Percentiles rank a stretch among this genome's conserved stretches.
These are phyloP conservation scores for Cheilosia impressa DNA, from an alignment of 2,888 invertebrate species.

Conservation along the genomic window DNA sequence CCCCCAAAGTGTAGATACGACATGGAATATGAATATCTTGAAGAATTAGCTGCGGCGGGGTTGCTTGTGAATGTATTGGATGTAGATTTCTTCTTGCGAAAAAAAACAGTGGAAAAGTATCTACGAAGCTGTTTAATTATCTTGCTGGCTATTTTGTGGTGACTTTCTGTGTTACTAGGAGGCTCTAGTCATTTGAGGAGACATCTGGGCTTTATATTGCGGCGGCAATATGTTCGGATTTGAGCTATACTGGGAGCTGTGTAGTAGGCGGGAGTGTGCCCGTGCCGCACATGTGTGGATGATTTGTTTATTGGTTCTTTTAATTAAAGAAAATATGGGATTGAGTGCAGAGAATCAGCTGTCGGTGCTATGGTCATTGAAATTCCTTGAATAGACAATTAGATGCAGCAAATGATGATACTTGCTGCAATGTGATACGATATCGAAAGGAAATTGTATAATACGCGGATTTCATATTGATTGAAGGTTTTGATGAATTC, in stretches of 20 bases:
- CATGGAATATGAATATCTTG: constrained; percentile 4
- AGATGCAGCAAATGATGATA: neutral
- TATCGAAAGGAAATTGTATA: too few species aligned
- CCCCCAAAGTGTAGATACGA: constrained; percentile 32
- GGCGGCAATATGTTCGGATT: constrained; percentile 29
- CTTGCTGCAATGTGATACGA: too few species aligned
- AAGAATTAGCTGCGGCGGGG: constrained; percentile 31
- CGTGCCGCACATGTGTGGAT: constrained; percentile 8
- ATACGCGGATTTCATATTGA: too few species aligned
- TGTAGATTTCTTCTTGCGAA: constrained; percentile 42
- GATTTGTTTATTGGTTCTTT: constrained; percentile 28
- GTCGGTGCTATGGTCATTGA: neutral
- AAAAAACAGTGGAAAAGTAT: constrained; percentile 33
- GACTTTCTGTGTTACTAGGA: constrained; percentile 71
- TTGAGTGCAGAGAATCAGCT: neutral
- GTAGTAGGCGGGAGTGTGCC: constrained; percentile 3
- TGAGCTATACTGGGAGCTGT: constrained; percentile 10
- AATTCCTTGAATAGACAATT: neutral
- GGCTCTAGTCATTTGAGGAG: constrained; percentile 78
- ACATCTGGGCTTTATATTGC: constrained; percentile 80
- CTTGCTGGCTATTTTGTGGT: constrained; percentile 53
- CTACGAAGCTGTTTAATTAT: constrained; percentile 64
- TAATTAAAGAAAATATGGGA: constrained; percentile 1
- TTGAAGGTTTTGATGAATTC: too few species aligned
- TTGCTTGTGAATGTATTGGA: constrained; percentile 53